Percentiles rank a stretch among this genome's conserved stretches.
Evolutionary conservation across 2,113 vertebrate species (phyloP).

Genomic region (Sinocyclocheilus grahami): DNA sequence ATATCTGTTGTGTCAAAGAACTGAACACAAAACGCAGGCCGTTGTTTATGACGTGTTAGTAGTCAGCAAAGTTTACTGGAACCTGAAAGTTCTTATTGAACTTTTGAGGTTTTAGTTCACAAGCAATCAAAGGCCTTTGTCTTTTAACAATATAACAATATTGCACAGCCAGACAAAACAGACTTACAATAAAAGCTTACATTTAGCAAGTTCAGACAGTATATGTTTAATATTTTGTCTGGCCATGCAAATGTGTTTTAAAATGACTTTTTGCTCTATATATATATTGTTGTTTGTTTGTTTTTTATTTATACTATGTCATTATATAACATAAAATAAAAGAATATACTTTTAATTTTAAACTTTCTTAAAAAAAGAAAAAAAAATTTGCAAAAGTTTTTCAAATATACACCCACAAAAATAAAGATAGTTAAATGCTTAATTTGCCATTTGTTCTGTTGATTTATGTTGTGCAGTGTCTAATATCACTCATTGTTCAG

Average conservation of each 20-base stretch:
- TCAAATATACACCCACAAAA: neutral
- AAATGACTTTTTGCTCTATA: too few relatives aligned
- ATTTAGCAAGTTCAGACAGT: neutral
- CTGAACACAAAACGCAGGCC: constrained; percentile 38
- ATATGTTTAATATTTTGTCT: too few relatives aligned
- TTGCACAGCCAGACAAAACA: neutral
- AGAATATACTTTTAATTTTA: too few relatives aligned
- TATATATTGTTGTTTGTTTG: too few relatives aligned
- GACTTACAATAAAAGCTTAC: neutral
- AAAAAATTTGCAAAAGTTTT: neutral
- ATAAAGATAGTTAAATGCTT: neutral
- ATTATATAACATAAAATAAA: too few relatives aligned
- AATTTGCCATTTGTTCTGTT: neutral
- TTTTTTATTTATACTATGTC: too few relatives aligned
- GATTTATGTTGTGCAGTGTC: neutral
- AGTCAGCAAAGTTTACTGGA: constrained; percentile 30
- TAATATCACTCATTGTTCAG: neutral
- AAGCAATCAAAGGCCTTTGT: neutral
- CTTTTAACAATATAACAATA: constrained; percentile 8
- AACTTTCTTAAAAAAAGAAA: too few relatives aligned
- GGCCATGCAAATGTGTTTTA: too few relatives aligned
- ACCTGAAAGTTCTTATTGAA: constrained; percentile 33
- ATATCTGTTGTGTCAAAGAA: constrained; percentile 50
- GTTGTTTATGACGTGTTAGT: constrained; percentile 33
- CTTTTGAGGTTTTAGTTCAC: constrained; percentile 8